Evolutionary conservation across 1,140 invertebrate genomes (phyloP), one percentile per base, ranked within the genome.

Genomic region (Polypedilum pembai): DNA sequence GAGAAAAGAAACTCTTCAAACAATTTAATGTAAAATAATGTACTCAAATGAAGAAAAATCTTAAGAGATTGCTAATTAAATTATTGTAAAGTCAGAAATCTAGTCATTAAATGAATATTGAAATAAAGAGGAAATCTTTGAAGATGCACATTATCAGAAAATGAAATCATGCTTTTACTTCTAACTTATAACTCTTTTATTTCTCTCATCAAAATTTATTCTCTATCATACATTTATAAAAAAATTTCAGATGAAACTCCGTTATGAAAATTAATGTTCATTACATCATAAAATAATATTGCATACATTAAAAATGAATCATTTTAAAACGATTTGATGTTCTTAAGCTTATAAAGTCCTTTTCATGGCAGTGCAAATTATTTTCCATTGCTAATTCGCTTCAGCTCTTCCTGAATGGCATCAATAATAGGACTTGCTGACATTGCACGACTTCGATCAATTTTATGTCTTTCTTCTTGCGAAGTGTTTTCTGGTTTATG

Each of bases 401-500:
- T 83, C 21, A 89, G 80, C 78, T 89, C 88, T 74, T 85, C 83
- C 76, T 87, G 87, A 76, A 89, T 89, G 73, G 87, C 87, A 76
- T 85, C 82, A 75, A 89, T 89, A 0, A 89, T 82, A 1, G 88
- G 88, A 15, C 87, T 85, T 3, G 87, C 87, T 5, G 75, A 76
- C 10, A 76, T 33, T n/a, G 73, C 66, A 7, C 33, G 41, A 10
- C 65, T 21, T 33, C 40, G 41, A 18, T 66, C 41, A 40, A 76
- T 40, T 15, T 15, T 77, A 4, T 83, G 86, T 79, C 84, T 86
- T 24, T 82, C 78, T n/a, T 82, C 77, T 12, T 81, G 79, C 69
- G 78, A 79, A 12, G 80, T 81, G 4, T 83, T 77, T 75, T 82
- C 83, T 2, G 85, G 84, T 24, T 84, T 80, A 45, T 88, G 87